Conservation (phyloP, 1,140 invertebrate genomes). For the Drosophila neocordata region DNA sequence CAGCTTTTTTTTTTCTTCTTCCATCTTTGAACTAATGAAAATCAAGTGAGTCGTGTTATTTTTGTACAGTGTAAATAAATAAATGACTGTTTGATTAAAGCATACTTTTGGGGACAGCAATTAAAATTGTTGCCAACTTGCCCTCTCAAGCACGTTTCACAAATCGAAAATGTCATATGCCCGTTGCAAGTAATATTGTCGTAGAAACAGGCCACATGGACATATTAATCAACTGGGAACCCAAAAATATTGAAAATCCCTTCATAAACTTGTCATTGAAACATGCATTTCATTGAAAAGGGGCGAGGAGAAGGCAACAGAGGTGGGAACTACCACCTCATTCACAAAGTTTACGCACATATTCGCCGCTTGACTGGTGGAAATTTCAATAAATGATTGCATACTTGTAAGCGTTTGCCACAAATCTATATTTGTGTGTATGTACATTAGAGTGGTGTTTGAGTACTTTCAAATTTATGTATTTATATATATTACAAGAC, state of each 20-base stretch:
- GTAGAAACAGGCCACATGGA: conserved; percentile 33
- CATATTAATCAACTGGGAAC: conserved; percentile 71
- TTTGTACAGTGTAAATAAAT: conserved; percentile 38
- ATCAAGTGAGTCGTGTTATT: conserved; percentile 31
- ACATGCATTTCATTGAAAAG: not conserved
- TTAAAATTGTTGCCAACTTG: conserved; percentile 45
- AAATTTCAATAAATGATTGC: conserved; percentile 58
- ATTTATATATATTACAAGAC: no score
- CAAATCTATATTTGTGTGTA: conserved; percentile 14
- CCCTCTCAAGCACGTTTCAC: conserved; percentile 62
- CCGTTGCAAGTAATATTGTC: conserved; percentile 53
- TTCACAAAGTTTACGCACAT: conserved; percentile 11
- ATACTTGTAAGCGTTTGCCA: conserved; percentile 42
- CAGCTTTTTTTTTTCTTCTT: conserved; percentile 55
- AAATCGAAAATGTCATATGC: conserved; percentile 49
- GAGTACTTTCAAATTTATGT: not conserved
- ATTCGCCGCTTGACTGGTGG: conserved; percentile 24
- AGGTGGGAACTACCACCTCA: not conserved
- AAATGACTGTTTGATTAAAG: conserved; percentile 24
- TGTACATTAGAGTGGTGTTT: not conserved
- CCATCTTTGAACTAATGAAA: conserved; percentile 60
- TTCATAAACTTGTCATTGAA: conserved; percentile 2
- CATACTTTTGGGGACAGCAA: conserved; percentile 55
- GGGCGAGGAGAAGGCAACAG: not conserved
- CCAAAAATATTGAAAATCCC: conserved; percentile 33